These are phyloP conservation scores for Syrphus vitripennis DNA, from an alignment of 2,888 invertebrate genomes.

Conservation along the genomic window DNA sequence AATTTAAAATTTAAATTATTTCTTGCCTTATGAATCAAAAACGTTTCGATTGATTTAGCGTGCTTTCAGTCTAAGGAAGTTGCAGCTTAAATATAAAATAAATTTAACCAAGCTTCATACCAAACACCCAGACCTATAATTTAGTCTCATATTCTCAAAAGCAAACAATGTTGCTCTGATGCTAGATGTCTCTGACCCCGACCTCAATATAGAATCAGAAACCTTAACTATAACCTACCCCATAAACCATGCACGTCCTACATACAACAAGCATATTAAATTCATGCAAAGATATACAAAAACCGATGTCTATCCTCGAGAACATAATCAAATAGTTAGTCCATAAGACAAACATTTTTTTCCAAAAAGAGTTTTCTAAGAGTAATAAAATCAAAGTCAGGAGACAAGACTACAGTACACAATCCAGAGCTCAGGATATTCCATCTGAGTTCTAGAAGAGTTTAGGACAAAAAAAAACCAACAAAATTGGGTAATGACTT, in stretches of 20 bases:
- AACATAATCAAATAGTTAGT: conserved; percentile 43
- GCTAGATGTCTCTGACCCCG: conserved; percentile 7
- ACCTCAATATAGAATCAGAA: neutral
- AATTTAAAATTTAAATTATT: no score
- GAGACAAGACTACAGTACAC: no score
- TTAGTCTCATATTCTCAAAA: neutral
- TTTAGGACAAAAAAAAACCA: conserved; percentile 1
- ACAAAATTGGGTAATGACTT: conserved; percentile 55
- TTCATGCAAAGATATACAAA: conserved; percentile 42
- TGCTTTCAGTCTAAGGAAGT: no score
- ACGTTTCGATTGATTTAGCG: no score
- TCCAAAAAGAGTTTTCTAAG: conserved; percentile 12
- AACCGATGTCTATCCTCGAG: neutral
- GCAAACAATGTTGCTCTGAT: neutral
- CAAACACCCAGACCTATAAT: no score
- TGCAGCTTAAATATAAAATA: no score
- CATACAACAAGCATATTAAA: conserved; percentile 51
- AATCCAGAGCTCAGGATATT: neutral
- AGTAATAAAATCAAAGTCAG: conserved; percentile 68
- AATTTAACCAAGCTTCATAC: no score
- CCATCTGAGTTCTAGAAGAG: neutral
- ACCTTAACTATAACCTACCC: neutral
- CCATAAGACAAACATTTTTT: conserved; percentile 30
- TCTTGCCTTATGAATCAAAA: no score
- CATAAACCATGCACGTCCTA: neutral